A percentile compares a stretch with the other conserved stretches of the same genome.
Evolutionary conservation across 1,140 invertebrate genomes (phyloP).

Genomic region (Melitaea cinxia): DNA sequence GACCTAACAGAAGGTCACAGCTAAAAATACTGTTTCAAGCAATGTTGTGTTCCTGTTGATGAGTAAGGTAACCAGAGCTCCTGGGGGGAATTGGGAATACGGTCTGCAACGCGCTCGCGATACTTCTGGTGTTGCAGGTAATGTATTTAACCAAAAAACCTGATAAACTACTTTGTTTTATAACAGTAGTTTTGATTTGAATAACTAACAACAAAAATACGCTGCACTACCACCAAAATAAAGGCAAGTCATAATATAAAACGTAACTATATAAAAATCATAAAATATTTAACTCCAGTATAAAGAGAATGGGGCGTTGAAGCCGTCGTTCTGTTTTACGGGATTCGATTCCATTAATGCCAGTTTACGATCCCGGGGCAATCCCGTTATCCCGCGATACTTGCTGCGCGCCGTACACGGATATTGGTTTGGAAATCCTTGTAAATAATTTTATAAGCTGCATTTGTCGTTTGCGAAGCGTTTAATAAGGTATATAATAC

Average conservation of each 20-base stretch:
- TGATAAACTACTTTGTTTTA: too few species aligned
- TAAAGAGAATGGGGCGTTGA: conserved; percentile 18
- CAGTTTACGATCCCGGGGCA: conserved; percentile 49
- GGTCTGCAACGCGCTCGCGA: too few species aligned
- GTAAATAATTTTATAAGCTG: neutral
- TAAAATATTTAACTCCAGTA: conserved; percentile 4
- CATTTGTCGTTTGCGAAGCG: too few species aligned
- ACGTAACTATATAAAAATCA: conserved; percentile 5
- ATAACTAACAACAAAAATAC: neutral
- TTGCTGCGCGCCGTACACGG: neutral
- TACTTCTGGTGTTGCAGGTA: too few species aligned
- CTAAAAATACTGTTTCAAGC: too few species aligned
- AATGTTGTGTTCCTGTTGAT: too few species aligned
- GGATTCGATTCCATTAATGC: conserved; percentile 58
- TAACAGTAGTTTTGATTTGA: too few species aligned
- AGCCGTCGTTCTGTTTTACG: conserved; percentile 44
- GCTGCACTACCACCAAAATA: neutral
- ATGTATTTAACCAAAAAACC: too few species aligned
- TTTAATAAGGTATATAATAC: too few species aligned
- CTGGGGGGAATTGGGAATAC: too few species aligned
- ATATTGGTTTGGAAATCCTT: neutral
- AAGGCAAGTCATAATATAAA: neutral
- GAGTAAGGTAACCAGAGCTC: too few species aligned
- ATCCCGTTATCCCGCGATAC: conserved; percentile 8
- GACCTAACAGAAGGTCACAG: too few species aligned